A percentile compares a stretch with the other conserved stretches of the same genome.
Evolutionary conservation across 1,140 invertebrate species (phyloP).

Genomic region (Drosophila eugracilis): DNA sequence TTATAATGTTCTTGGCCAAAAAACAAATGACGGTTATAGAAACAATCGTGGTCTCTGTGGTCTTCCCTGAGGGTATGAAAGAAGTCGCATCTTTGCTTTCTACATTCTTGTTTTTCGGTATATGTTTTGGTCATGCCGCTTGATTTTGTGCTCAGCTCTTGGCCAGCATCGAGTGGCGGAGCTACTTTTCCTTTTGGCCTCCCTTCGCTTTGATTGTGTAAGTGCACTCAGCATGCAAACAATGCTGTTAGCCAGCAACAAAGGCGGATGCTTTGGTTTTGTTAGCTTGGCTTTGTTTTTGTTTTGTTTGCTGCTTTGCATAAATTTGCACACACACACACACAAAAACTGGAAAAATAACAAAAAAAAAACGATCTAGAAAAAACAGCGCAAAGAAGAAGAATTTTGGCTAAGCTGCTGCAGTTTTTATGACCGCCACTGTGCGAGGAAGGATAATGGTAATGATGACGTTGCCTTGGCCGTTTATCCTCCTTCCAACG

Average conservation of each 20-base stretch:
- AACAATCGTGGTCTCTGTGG: no score
- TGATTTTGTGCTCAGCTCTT: constrained; percentile 49
- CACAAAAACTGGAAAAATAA: constrained; percentile 22
- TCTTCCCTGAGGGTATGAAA: not conserved
- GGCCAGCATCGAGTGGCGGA: constrained; percentile 48
- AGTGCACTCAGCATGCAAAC: constrained; percentile 59
- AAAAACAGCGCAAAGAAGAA: constrained; percentile 17
- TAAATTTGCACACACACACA: constrained; percentile 59
- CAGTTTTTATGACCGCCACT: constrained; percentile 68
- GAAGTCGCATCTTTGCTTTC: not conserved
- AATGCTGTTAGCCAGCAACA: constrained; percentile 50
- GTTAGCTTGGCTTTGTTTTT: constrained; percentile 34
- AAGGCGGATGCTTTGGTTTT: constrained; percentile 29
- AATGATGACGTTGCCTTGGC: constrained; percentile 50
- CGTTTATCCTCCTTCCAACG: constrained; percentile 13
- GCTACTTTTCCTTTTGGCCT: constrained; percentile 33
- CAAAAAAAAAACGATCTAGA: constrained; percentile 6
- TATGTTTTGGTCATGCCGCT: constrained; percentile 54
- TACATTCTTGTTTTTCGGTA: constrained; percentile 2
- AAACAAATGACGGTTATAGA: no score
- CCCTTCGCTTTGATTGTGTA: constrained; percentile 37
- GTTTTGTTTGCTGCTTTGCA: constrained; percentile 46
- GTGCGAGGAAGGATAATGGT: constrained; percentile 44
- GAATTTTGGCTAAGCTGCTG: constrained; percentile 47
- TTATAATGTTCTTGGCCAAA: no score